phyloP scores from a whole-genome alignment of 1,140 invertebrate genomes.

The Aplysia californica region DNA sequence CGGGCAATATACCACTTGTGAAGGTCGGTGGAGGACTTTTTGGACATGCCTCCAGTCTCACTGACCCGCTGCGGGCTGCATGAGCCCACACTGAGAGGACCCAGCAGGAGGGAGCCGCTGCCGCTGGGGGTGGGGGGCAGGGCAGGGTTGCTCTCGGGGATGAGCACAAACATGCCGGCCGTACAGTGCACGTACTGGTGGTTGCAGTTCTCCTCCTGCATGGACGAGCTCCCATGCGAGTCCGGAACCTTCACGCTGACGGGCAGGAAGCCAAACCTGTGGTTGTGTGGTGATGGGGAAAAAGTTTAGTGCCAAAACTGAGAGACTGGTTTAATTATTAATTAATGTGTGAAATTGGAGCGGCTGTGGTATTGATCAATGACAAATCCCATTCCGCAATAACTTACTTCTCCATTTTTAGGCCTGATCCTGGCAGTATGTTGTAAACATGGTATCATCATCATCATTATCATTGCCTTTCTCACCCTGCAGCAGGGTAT shows the following conservation, averaged over 20 bases:
- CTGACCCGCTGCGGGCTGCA: background rate
- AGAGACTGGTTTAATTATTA: no score
- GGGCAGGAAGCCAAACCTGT: slow-evolving; percentile 79
- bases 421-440: no score
- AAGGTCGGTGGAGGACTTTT: slow-evolving; percentile 50
- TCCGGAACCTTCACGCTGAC: slow-evolving; percentile 45
- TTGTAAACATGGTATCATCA: no score
- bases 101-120: background rate
- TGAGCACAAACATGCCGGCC: slow-evolving; percentile 94
- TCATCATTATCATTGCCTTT: no score
- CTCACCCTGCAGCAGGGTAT: no score
- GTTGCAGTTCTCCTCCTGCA: slow-evolving; percentile 38
- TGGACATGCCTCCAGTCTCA: slow-evolving; percentile 25
- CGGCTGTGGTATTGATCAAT: no score
- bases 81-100: background rate
- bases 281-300: slow-evolving; percentile 9
- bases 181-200: slow-evolving; percentile 88
- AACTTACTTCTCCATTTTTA: no score
- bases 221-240: background rate
- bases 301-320: no score
- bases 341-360: no score
- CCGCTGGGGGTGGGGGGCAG: slow-evolving; percentile 4
- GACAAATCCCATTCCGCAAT: no score
- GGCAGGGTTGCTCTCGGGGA: slow-evolving; percentile 66
- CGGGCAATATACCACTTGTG: slow-evolving; percentile 92